These are phyloP conservation scores for Odontocolon sp. DNA, from an alignment of 2,888 invertebrate genomes.

Conservation along the genomic window DNA sequence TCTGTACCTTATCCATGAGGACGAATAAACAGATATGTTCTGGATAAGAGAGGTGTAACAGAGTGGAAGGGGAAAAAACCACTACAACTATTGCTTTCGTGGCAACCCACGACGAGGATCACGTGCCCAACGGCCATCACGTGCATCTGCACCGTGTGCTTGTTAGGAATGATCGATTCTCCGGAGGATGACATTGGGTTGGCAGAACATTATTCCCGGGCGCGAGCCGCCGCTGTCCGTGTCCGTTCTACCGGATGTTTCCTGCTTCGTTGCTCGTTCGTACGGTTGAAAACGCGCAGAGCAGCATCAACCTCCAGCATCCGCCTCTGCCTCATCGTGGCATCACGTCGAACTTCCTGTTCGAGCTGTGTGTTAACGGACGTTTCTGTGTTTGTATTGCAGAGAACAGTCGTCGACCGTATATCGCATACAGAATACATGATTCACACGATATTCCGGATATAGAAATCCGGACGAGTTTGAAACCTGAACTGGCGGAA, in stretches of 20 bases:
- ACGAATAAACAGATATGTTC: too few relatives aligned
- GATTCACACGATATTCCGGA: background rate
- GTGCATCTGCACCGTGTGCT: constrained; percentile 56
- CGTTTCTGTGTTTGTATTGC: background rate
- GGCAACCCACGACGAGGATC: constrained; percentile 30
- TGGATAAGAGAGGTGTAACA: too few relatives aligned
- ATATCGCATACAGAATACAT: constrained; percentile 22
- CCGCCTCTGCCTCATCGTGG: constrained; percentile 8
- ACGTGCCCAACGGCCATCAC: constrained; percentile 27
- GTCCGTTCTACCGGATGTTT: constrained; percentile 58
- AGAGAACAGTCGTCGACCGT: background rate
- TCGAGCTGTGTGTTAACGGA: constrained; percentile 5
- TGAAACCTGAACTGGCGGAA: background rate
- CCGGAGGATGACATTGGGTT: constrained; percentile 65
- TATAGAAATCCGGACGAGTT: constrained; percentile 11
- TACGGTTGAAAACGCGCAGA: constrained; percentile 43
- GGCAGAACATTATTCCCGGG: constrained; percentile 66
- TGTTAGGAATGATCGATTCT: constrained; percentile 68
- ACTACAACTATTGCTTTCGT: too few relatives aligned
- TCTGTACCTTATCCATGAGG: too few relatives aligned
- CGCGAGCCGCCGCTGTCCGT: constrained; percentile 44
- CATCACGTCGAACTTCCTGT: constrained; percentile 31
- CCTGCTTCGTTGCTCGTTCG: constrained; percentile 54
- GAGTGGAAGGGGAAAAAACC: too few relatives aligned
- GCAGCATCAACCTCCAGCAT: constrained; percentile 19